These are phyloP conservation scores for Phalanger gymnotis DNA, from an alignment of 2,797 vertebrate species.

Conservation along the genomic window DNA sequence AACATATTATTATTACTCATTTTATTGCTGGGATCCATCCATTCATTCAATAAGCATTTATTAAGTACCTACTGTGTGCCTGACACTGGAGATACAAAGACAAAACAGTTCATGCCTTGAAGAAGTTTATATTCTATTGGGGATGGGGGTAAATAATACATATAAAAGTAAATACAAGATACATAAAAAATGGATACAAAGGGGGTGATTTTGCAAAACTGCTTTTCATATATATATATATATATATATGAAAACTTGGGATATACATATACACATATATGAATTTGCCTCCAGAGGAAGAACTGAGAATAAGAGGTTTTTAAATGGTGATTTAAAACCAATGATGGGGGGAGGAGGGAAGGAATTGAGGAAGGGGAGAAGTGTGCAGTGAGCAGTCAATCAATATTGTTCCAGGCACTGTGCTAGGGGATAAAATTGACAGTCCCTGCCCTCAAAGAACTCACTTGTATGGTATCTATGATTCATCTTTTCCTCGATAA, in stretches of 20 bases:
- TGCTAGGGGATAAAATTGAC: neutral
- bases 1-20: neutral
- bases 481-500: conserved; percentile 72
- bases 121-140: neutral
- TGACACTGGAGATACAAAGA: neutral
- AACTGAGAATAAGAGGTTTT: conserved; percentile 67
- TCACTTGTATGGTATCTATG: conserved; percentile 66
- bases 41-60: neutral
- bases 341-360: conserved; percentile 57
- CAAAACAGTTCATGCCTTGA: neutral
- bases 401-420: neutral
- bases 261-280: neutral
- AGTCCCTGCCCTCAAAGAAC: neutral
- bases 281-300: conserved; percentile 72
- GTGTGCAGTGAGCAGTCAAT: neutral
- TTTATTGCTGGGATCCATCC: neutral
- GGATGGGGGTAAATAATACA: neutral
- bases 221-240: neutral
- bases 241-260: too few species aligned
- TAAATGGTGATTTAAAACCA: conserved; percentile 76
- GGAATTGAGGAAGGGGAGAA: neutral
- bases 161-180: neutral
- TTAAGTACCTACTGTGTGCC: neutral
- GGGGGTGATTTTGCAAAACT: neutral
- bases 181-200: neutral